Evolutionary conservation across 2,797 vertebrate genomes (phyloP), one percentile per base, ranked within the genome.

Genomic region (Centropyge bicolor): DNA sequence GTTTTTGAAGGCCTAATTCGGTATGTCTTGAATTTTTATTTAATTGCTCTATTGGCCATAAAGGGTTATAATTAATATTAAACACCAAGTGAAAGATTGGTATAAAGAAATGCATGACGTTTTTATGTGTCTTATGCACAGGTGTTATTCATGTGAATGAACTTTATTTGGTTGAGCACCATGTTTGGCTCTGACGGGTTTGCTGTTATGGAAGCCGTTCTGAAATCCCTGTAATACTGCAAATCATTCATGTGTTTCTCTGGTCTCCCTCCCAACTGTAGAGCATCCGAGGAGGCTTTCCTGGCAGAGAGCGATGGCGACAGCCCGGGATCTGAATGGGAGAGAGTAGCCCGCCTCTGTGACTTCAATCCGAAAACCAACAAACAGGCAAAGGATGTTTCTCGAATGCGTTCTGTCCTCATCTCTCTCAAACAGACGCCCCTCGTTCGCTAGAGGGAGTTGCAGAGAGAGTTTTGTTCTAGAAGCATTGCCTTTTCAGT

Each of bases 321-420:
- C 65, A 95, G 93, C 17, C 96, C 98, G 0, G 98, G 97, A 80
- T 94, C 97, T 0, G 97, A 97, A 87, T 99, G 98, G 98, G 98
- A 99, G 89, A 96, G 97, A 83, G 98, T 99, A 78, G 98, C 97
- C 46, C 97, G 97, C 60, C 97, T 99, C 64, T 99, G 98, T 51
- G 98, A 99, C 94, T 99, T 99, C 95, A 99, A 99, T 78, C 98
- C 98, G 63, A 99, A 99, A 95, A 99, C 97, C 95, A 99, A 97
- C 95, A 95, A 95, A 81, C 94, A 98, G 90, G 97, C 96, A 59
- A 99, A 99, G 95, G 98, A 99, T 31, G 97, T 99, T 75, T 99
- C 98, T 0, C 97, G 98, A 68, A 98, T 99, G 97, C 97, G 98
- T 73, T 99, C 97, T 0, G 97, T 99, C 92, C 97, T 99, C 91